Evolutionary conservation across 1,140 invertebrate genomes (phyloP).

Genomic region (Plectrocnemia conspersa): DNA sequence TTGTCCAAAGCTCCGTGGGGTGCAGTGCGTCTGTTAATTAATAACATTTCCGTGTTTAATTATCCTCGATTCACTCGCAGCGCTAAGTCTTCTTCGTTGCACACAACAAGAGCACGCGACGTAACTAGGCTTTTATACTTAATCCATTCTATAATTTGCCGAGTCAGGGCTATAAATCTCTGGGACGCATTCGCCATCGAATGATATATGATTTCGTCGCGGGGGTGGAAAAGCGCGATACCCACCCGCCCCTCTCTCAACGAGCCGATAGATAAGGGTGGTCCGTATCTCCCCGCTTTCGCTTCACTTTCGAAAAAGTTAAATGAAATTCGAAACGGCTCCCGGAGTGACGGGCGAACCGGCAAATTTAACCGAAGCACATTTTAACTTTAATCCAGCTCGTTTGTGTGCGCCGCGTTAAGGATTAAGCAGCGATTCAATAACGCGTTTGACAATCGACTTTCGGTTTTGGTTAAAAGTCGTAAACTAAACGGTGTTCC

Average conservation of each 20-base stretch:
- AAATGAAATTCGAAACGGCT: conserved; percentile 30
- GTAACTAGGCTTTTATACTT: conserved; percentile 18
- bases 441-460: too few relatives aligned
- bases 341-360: conserved; percentile 8
- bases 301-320: conserved; percentile 21
- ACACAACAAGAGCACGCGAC: too few relatives aligned
- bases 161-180: conserved; percentile 30
- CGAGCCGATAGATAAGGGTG: conserved; percentile 16
- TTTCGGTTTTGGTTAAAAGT: too few relatives aligned
- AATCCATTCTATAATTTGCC: conserved; percentile 29
- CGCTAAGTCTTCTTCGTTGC: too few relatives aligned
- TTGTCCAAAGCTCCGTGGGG: too few relatives aligned
- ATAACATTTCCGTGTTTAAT: too few relatives aligned
- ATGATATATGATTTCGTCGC: conserved; percentile 20
- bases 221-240: neutral
- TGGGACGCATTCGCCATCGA: conserved; percentile 19
- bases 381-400: conserved; percentile 11
- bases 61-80: too few relatives aligned
- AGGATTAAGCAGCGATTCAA: too few relatives aligned
- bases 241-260: conserved; percentile 1
- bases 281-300: neutral
- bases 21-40: too few relatives aligned
- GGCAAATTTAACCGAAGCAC: conserved; percentile 15
- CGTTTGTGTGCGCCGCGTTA: too few relatives aligned
- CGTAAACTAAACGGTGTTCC: too few relatives aligned